Percentiles rank a stretch among this genome's conserved stretches.
Evolutionary conservation across 2,888 invertebrate species (phyloP).

Genomic region (Ellobium chinense): DNA sequence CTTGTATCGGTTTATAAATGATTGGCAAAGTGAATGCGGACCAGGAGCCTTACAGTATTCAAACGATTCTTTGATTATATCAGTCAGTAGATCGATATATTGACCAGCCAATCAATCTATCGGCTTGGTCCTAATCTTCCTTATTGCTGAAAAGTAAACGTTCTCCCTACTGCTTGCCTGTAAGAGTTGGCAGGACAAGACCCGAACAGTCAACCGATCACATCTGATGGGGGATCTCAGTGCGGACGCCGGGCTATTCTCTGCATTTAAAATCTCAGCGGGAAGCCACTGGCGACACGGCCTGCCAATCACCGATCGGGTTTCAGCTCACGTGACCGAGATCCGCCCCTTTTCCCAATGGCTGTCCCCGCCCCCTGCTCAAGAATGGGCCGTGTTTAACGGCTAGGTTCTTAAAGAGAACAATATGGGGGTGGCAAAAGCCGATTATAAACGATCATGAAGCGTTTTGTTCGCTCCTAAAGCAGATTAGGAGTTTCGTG

Average conservation of each 20-base stretch:
- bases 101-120: too few species aligned
- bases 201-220: background rate
- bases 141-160: too few species aligned
- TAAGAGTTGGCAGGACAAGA: background rate
- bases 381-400: slow-evolving; percentile 1
- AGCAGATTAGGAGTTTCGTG: background rate
- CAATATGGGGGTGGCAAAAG: slow-evolving; percentile 4
- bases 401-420: background rate
- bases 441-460: slow-evolving; percentile 8
- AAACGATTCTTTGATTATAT: too few species aligned
- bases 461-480: background rate
- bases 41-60: too few species aligned
- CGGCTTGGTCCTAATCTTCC: too few species aligned
- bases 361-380: slow-evolving; percentile 13
- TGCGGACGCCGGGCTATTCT: background rate
- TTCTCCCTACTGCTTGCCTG: too few species aligned
- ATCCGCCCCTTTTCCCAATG: background rate
- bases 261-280: background rate
- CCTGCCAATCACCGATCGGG: slow-evolving; percentile 27
- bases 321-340: slow-evolving; percentile 14
- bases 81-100: too few species aligned
- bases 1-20: too few species aligned
- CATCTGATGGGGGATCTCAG: background rate
- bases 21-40: too few species aligned
- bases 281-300: background rate